Evolutionary conservation across 2,888 invertebrate genomes (phyloP).

Genomic region (Oligia strigilis): DNA sequence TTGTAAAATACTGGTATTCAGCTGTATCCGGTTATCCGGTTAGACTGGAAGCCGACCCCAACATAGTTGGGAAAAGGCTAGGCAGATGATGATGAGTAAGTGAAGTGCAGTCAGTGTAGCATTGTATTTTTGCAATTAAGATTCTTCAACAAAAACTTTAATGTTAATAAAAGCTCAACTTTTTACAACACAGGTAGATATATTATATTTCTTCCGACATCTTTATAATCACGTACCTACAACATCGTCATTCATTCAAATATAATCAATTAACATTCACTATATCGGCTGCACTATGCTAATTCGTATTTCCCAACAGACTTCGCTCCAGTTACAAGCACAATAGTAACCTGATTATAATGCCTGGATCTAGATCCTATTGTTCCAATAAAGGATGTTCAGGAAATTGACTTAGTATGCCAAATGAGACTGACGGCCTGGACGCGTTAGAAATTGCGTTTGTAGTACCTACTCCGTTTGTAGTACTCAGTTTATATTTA

Average conservation of each 20-base stretch:
- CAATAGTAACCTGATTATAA: constrained; percentile 84
- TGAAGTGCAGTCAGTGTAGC: neutral
- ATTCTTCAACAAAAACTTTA: neutral
- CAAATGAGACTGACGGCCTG: constrained; percentile 62
- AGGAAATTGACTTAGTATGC: constrained; percentile 79
- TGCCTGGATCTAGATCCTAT: constrained; percentile 80
- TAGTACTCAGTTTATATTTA: neutral
- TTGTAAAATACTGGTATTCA: too few species aligned
- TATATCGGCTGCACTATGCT: constrained; percentile 62
- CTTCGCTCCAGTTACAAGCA: constrained; percentile 70
- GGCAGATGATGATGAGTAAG: neutral
- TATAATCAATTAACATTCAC: constrained; percentile 67
- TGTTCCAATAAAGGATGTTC: constrained; percentile 81
- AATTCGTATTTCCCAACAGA: constrained; percentile 71
- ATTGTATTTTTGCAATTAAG: neutral
- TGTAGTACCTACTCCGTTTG: neutral
- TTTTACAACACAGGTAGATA: neutral
- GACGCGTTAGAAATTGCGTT: constrained; percentile 53
- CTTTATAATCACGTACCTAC: constrained; percentile 1
- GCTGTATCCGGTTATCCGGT: too few species aligned
- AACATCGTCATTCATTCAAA: constrained; percentile 43
- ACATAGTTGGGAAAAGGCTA: too few species aligned
- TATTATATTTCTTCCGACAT: neutral
- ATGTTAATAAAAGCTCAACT: neutral
- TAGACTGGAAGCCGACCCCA: too few species aligned